Evolutionary conservation across 2,888 invertebrate species (phyloP).

Genomic region (Parnassius mnemosyne): DNA sequence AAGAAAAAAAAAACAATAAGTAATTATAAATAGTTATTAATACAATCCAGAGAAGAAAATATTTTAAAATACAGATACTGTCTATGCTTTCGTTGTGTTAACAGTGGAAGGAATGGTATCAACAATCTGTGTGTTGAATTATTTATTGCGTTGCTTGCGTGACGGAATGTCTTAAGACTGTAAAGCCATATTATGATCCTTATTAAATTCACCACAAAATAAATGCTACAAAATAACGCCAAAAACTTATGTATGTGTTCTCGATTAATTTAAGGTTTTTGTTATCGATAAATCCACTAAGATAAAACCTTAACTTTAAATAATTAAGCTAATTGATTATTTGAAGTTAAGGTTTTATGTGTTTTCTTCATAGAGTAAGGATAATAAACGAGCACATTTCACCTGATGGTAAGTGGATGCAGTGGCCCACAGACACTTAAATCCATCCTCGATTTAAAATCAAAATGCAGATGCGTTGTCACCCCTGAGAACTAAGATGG

Average conservation of each 20-base stretch:
- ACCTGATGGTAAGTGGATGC: no score
- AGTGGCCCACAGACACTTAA: no score
- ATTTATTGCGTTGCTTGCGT: constrained; percentile 21
- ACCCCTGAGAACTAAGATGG: no score
- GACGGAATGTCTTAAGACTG: constrained; percentile 21
- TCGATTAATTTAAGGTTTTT: no score
- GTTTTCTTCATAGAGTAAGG: no score
- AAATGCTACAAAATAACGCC: constrained; percentile 28
- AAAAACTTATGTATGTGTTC: background rate
- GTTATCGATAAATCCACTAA: no score
- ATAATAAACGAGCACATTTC: no score
- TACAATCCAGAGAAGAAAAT: constrained; percentile 17
- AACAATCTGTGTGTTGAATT: constrained; percentile 21
- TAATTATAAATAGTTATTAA: constrained; percentile 14
- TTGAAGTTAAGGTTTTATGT: no score
- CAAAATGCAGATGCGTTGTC: no score
- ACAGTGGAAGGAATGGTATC: constrained; percentile 9
- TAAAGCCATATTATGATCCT: constrained; percentile 6
- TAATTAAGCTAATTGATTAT: no score
- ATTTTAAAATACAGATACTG: constrained; percentile 23
- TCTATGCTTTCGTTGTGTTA: constrained; percentile 20
- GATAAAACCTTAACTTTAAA: no score
- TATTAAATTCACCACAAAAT: constrained; percentile 12
- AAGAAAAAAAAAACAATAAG: constrained; percentile 10
- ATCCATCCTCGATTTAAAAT: no score